A percentile compares a stretch with the other conserved stretches of the same genome.
Conservation (phyloP, 2,888 invertebrate species). For the Lasius fuliginosus region DNA sequence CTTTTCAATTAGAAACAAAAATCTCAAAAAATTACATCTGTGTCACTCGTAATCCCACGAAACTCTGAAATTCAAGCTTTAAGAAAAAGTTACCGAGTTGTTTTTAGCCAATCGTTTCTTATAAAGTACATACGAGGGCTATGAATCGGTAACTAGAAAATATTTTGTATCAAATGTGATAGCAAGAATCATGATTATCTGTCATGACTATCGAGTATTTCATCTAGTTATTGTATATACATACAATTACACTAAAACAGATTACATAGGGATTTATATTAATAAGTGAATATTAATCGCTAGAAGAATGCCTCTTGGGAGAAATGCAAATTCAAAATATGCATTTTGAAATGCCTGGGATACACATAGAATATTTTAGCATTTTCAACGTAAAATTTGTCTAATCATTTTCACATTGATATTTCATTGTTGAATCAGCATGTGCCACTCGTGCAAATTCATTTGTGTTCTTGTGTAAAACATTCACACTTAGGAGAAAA, state of each 20-base stretch:
- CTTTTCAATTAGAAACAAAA: neutral
- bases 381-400: constrained; percentile 27
- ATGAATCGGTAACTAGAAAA: constrained; percentile 8
- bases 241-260: constrained; percentile 39
- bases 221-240: constrained; percentile 21
- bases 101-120: constrained; percentile 13
- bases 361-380: constrained; percentile 6
- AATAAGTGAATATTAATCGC: constrained; percentile 31
- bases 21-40: constrained; percentile 3
- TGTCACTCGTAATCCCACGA: neutral
- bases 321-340: constrained; percentile 14
- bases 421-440: constrained; percentile 35
- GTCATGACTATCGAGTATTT: constrained; percentile 20
- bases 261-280: constrained; percentile 29
- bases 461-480: constrained; percentile 9
- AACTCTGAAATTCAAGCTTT: neutral
- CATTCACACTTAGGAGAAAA: constrained; percentile 29
- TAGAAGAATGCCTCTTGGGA: constrained; percentile 29
- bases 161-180: constrained; percentile 20
- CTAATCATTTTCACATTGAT: constrained; percentile 29
- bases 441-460: constrained; percentile 16
- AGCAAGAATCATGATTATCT: constrained; percentile 5
- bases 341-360: constrained; percentile 10
- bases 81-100: neutral
- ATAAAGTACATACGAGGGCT: constrained; percentile 22